Conservation (phyloP, 1,140 invertebrate genomes). For the Acyrthosiphon pisum region DNA sequence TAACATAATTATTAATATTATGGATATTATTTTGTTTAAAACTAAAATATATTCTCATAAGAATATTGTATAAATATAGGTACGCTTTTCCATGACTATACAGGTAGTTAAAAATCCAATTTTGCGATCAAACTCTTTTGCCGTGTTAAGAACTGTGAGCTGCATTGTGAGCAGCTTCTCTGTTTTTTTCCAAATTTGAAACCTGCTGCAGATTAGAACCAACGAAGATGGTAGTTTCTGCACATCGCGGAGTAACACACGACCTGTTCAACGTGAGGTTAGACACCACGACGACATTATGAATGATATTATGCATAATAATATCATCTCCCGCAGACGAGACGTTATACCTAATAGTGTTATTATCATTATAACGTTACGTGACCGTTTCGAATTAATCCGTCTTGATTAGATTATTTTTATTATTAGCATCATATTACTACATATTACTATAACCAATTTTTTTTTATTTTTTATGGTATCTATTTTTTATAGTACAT, state of each 20-base stretch:
- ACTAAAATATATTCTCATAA: too few species aligned
- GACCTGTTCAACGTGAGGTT: background rate
- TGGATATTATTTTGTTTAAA: too few species aligned
- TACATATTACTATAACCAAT: background rate
- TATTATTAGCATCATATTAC: background rate
- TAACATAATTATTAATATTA: too few species aligned
- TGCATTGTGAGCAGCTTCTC: background rate
- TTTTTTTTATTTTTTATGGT: slow-evolving; percentile 11
- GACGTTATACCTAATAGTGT: background rate
- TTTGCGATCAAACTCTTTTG: too few species aligned
- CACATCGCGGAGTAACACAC: background rate
- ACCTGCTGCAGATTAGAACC: background rate
- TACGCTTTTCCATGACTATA: too few species aligned
- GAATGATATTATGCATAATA: background rate
- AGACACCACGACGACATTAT: background rate
- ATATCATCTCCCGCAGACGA: background rate
- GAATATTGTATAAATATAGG: too few species aligned
- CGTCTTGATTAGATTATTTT: background rate
- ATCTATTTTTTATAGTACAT: background rate
- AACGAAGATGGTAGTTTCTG: background rate
- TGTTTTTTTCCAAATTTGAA: background rate
- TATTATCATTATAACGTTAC: background rate
- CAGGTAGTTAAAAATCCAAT: too few species aligned
- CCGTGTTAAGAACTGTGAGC: background rate
- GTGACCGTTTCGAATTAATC: background rate